phyloP scores from a whole-genome alignment of 2,888 invertebrate genomes.

The Nebria salina region DNA sequence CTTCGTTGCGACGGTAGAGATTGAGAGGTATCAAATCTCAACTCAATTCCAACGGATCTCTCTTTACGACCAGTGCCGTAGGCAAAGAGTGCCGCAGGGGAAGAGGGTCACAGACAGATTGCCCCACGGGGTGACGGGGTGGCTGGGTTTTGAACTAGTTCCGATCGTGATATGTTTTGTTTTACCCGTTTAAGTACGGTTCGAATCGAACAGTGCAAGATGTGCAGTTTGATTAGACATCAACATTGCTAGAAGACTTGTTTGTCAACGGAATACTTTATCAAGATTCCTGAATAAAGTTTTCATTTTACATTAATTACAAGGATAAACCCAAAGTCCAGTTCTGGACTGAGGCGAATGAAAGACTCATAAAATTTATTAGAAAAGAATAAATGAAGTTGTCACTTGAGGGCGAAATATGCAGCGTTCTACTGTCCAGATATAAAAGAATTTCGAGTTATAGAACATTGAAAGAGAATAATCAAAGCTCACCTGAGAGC shows the following conservation, averaged over 20 bases:
- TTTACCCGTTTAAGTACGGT: background rate
- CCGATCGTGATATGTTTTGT: constrained; percentile 2
- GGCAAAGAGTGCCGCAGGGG: constrained; percentile 2
- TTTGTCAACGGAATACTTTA: background rate
- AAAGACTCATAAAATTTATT: no score
- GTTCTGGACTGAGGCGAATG: no score
- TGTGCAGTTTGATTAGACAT: background rate
- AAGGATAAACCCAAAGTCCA: no score
- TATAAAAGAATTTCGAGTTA: background rate
- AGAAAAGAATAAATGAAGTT: background rate
- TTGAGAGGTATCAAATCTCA: constrained; percentile 46
- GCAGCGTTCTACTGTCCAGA: background rate
- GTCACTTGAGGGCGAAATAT: background rate
- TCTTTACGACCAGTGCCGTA: constrained; percentile 34
- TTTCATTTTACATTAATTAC: no score
- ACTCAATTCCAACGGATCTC: constrained; percentile 40
- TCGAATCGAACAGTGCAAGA: background rate
- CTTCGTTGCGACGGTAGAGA: background rate
- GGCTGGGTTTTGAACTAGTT: background rate
- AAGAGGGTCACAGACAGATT: constrained; percentile 32
- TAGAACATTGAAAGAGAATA: background rate
- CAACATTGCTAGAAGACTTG: background rate
- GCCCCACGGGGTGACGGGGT: constrained; percentile 1
- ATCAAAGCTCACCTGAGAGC: background rate
- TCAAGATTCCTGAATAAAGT: background rate